Percentiles rank a stretch among this genome's conserved stretches.
Evolutionary conservation across 2,113 vertebrate genomes (phyloP).

Genomic region (Petrocephalus zakoni): DNA sequence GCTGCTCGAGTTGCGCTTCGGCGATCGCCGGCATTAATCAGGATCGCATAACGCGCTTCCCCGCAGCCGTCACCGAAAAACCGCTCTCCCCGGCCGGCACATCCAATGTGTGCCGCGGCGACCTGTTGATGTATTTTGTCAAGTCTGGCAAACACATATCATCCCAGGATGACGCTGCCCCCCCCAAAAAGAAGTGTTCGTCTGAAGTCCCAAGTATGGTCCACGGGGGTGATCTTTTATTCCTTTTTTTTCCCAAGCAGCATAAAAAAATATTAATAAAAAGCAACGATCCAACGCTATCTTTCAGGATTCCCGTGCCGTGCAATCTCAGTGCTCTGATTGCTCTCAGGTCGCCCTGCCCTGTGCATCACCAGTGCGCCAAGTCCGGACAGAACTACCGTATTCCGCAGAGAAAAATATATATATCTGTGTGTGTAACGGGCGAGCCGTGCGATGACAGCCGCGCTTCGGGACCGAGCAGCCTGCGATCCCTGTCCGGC

Average conservation of each 20-base stretch:
- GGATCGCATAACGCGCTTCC: conserved; percentile 28
- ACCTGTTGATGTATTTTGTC: conserved; percentile 51
- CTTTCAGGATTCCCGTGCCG: background rate
- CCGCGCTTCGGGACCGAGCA: background rate
- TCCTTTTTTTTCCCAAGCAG: background rate
- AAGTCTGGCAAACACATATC: conserved; percentile 48
- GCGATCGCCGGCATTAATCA: background rate
- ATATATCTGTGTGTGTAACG: background rate
- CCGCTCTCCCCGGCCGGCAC: background rate
- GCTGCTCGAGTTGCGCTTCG: background rate
- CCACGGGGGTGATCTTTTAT: conserved; percentile 2
- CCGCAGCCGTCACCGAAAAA: background rate
- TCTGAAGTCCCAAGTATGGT: conserved; percentile 44
- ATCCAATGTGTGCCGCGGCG: conserved; percentile 9
- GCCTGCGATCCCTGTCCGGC: background rate
- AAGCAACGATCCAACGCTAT: conserved; percentile 16
- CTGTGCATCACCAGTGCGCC: conserved; percentile 22
- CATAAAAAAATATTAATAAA: conserved; percentile 7
- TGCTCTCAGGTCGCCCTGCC: conserved; percentile 14
- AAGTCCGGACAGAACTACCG: conserved; percentile 15
- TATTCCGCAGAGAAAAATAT: background rate
- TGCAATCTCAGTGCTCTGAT: conserved; percentile 1
- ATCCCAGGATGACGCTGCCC: conserved; percentile 54
- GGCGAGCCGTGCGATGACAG: background rate
- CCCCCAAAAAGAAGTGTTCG: conserved; percentile 35